A percentile compares a stretch with the other conserved stretches of the same genome.
Conservation (phyloP, 2,888 invertebrate genomes). For the Podabrus alpinus region DNA sequence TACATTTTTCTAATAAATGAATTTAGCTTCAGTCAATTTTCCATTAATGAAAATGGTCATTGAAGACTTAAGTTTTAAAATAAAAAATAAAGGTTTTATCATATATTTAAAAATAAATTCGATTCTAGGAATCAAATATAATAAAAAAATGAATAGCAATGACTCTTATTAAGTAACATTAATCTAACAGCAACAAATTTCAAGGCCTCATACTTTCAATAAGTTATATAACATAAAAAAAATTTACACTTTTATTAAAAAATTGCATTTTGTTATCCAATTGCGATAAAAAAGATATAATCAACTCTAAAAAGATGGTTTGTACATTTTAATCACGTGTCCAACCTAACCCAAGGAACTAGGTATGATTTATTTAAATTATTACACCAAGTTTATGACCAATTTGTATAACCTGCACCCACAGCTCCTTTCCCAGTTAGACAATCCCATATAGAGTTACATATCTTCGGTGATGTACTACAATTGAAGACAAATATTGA, state of each 20-base stretch:
- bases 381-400: neutral
- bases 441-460: neutral
- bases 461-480: neutral
- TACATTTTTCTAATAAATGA: too few relatives aligned
- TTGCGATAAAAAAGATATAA: neutral
- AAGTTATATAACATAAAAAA: neutral
- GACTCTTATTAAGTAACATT: neutral
- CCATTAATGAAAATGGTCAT: neutral
- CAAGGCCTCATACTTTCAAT: neutral
- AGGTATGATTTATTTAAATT: neutral
- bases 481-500: neutral
- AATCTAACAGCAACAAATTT: neutral
- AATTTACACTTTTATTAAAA: neutral
- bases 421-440: neutral
- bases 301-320: neutral
- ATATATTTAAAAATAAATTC: neutral
- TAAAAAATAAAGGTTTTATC: neutral
- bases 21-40: neutral
- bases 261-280: neutral
- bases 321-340: neutral
- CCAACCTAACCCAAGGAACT: neutral
- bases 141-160: neutral
- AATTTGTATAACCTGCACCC: neutral
- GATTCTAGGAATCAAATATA: neutral
- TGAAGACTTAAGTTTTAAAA: neutral